Base-by-base conservation (phyloP, 2,888 invertebrate species). In the Drosophila cracens region DNA sequence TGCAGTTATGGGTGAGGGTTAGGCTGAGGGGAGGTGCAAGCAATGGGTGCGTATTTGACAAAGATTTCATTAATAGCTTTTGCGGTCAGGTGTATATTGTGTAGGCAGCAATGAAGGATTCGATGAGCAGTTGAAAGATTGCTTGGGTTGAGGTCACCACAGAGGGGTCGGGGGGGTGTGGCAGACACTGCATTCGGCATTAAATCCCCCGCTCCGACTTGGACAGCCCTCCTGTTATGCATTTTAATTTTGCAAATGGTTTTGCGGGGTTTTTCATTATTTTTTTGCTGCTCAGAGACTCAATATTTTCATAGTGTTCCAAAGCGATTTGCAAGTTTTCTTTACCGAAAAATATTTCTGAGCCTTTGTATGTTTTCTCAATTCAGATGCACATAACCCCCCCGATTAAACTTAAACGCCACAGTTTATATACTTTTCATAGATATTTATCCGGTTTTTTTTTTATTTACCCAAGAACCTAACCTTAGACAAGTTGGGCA, bases 1-100 rank as follows among this genome's bases (percentile, higher is more conserved):
- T 54, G 53, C 27, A 40, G 36, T 34, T 31, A 49, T 49, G 49
- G 13, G n/a, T 16, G 21, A 16, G 4, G 33, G 59, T n/a, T 16
- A 5, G 61, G 36, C 49, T 25, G 43, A n/a, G n/a, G 6, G 13
- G 46, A 46, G 46, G 7, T 25, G 16, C 21, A 46, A 8, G 27
- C 16, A 25, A 25, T 64, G 43, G 31, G 34, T 69, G 51, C 46
- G 29, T 66, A 85, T 88, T 89, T 65, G 85, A 74, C 75, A 76
- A 79, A 88, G 83, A 79, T 88, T 83, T 86, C 87, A 90, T 88
- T 90, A 87, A 87, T 88, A 81, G 83, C 74, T 73, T 56, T 67
- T 75, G 78, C 46, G 74, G 71, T 63, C 76, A 65, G 58, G 53
- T 60, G 18, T 49, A 27, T 27, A 27, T 54, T 52, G 33, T 54